Evolutionary conservation across 2,888 invertebrate species (phyloP).

Genomic region (Melipona bicolor): DNA sequence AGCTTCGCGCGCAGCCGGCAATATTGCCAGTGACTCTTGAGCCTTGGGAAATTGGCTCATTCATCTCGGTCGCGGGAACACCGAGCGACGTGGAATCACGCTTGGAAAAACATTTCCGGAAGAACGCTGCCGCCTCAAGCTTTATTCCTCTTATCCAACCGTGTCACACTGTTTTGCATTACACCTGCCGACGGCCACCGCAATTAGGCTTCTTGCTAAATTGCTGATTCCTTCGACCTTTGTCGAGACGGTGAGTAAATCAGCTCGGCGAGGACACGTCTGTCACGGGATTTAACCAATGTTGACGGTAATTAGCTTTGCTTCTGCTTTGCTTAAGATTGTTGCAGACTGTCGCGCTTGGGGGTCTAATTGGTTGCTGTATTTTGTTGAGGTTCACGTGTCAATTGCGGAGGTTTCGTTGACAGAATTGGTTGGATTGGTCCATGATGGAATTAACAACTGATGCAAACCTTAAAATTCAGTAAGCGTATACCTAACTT

Average conservation of each 20-base stretch:
- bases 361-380: too few relatives aligned
- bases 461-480: too few relatives aligned
- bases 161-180: constrained; percentile 28
- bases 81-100: constrained; percentile 70
- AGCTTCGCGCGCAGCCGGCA: constrained; percentile 55
- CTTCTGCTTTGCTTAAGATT: not conserved
- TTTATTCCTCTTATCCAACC: not conserved
- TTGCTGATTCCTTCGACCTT: constrained; percentile 18
- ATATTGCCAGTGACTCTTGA: constrained; percentile 77
- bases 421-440: too few relatives aligned
- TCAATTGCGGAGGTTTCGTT: too few relatives aligned
- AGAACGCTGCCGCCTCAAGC: not conserved
- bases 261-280: not conserved
- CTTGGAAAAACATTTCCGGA: constrained; percentile 67
- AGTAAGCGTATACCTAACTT: too few relatives aligned
- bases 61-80: constrained; percentile 75
- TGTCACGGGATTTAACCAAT: not conserved
- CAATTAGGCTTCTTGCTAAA: constrained; percentile 37
- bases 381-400: too few relatives aligned
- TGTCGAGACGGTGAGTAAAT: constrained; percentile 9
- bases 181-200: not conserved
- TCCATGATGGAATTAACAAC: too few relatives aligned
- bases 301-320: not conserved
- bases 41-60: constrained; percentile 80
- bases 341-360: not conserved